Evolutionary conservation across 2,113 vertebrate genomes (phyloP).

Genomic region (Synchiropus splendidus): DNA sequence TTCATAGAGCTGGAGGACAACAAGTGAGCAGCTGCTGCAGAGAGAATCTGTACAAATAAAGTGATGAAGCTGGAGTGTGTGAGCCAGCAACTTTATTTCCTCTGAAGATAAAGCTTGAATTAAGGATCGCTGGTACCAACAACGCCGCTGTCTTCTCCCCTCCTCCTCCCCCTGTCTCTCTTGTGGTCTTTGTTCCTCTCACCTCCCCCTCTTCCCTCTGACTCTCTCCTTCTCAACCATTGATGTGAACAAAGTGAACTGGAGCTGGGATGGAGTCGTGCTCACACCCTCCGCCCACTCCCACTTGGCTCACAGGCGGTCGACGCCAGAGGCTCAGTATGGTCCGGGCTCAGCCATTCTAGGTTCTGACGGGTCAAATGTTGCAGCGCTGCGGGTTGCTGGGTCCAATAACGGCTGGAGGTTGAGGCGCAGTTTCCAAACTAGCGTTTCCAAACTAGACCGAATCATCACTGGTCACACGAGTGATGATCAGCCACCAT

Average conservation of each 20-base stretch:
- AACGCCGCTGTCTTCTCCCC: conserved; percentile 29
- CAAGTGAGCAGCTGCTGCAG: not conserved
- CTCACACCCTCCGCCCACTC: conserved; percentile 23
- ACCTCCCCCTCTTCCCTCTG: conserved; percentile 8
- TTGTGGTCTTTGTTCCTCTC: conserved; percentile 31
- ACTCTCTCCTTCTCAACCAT: conserved; percentile 18
- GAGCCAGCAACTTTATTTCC: conserved; percentile 13
- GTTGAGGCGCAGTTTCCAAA: too few relatives aligned
- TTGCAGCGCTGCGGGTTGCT: too few relatives aligned
- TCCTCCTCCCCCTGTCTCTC: conserved; percentile 11
- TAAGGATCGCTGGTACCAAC: conserved; percentile 43
- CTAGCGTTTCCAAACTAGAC: too few relatives aligned
- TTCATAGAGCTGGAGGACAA: not conserved
- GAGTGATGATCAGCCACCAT: too few relatives aligned
- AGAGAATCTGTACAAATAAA: not conserved
- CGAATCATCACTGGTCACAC: too few relatives aligned
- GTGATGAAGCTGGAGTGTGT: conserved; percentile 1
- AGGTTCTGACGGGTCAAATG: too few relatives aligned
- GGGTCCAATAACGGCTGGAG: too few relatives aligned
- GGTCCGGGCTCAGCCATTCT: too few relatives aligned
- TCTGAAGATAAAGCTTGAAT: conserved; percentile 58
- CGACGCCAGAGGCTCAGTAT: too few relatives aligned
- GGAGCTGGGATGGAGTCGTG: conserved; percentile 20
- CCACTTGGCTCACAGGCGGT: conserved; percentile 3
- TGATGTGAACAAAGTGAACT: conserved; percentile 48